Base-by-base conservation (phyloP, 2,888 invertebrate species). In the Piscicola geometra region DNA sequence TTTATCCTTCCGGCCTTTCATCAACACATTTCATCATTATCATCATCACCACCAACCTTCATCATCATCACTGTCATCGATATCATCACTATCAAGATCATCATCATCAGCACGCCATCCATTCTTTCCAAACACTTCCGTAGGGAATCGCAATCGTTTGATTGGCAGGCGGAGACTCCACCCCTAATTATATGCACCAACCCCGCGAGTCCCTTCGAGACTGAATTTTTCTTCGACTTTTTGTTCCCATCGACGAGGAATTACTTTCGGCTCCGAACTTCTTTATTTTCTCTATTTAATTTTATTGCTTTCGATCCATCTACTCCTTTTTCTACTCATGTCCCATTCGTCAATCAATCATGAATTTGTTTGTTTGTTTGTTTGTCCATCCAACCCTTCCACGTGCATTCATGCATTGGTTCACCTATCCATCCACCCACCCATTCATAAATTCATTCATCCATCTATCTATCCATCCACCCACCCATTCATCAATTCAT, bases 51-150 rank as follows among this genome's bases (percentile, higher is more conserved):
- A 71, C 33, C 71, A 71, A 50, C n/a, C 71, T 50, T 71, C 71
- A 28, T 71, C 71, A 71, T 69, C 69, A 9, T 33, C 69, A 69
- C 1, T 69, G 5, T n/a, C 56, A 15, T 32, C 71, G 32, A n/a
- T 83, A 80, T 82, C 69, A 1, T 56, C 69, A 68, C 36, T 28
- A 60, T 64, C 36, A 36, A 60, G 60, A 64, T 64, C 73, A 25
- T 60, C 73, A 30, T 64, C 60, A 36, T 64, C 73, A 73, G 3
- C 73, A 56, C n/a, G 5, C 41, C 15, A 9, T 41, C 41, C 50
- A 47, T 47, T 21, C 50, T 47, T 21, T 25, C 9, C 25, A 25
- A 18, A 56, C 25, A 25, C 60, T 56, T 56, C 60, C 60, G 25
- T n/a, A 3, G 60, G 60, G 60, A 56, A 56, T 56, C 60, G 60